Evolutionary conservation across 2,888 invertebrate species (phyloP), one percentile per base, ranked within the genome.

Genomic region (Megaustenia siamemsis): DNA sequence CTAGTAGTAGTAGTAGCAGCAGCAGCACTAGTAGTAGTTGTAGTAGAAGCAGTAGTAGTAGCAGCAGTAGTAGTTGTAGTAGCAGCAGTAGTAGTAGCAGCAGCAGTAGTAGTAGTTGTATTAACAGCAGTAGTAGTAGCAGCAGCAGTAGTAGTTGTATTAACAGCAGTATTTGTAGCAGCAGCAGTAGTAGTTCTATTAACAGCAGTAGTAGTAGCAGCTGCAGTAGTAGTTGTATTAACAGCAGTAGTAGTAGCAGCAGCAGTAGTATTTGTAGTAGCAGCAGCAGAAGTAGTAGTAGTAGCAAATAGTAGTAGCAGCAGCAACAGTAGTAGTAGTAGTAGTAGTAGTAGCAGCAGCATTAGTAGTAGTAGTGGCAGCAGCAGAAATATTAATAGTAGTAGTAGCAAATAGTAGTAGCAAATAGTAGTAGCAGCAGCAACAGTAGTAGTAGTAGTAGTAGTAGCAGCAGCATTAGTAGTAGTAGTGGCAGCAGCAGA

Each of bases 91-190:
- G n/a, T n/a, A n/a, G n/a, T n/a, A n/a, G 60, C 5, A 15, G 66
- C 32, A 66, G 32, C 24, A 32, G 66, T 32, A 66, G 35, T 66
- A 66, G 66, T 66, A 32, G 32, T 66, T 8, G 66, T 66, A 66
- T 28, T 66, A 66, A 32, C 32, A 66, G 66, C 32, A 66, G 66
- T 66, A 66, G 66, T 66, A 66, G 66, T 32, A 66, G 66, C 32
- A 66, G 32, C 32, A 66, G 66, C 32, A 66, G 66, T 66, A 76
- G 76, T 49, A 53, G 53, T 45, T 28, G 76, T 35, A 45, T 8
- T 28, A 28, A 32, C 3, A 60, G 60, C 21, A 45, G 15, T 21
- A 75, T 12, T 24, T 24, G 43, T 38, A 75, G 53, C 21, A 45
- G n/a, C 18, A n/a, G 75, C 21, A 28, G 35, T 38, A 75, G 21